These are phyloP conservation scores for Conus betulinus DNA, from an alignment of 1,140 invertebrate genomes.

Conservation along the genomic window DNA sequence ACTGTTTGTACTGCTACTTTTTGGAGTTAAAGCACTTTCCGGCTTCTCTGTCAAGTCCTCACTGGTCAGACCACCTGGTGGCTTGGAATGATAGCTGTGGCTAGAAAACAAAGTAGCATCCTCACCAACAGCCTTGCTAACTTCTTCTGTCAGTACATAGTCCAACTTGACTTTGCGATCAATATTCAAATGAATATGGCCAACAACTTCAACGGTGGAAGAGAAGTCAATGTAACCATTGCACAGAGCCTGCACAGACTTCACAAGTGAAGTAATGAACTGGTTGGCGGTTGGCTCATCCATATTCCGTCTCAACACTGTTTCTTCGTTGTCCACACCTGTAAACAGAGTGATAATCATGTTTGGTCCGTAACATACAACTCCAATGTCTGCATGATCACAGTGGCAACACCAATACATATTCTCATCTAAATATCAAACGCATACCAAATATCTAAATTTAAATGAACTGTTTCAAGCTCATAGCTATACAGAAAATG, in stretches of 20 bases:
- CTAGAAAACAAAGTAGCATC: conserved; percentile 33
- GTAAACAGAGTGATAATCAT: neutral
- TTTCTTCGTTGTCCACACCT: neutral
- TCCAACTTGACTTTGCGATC: conserved; percentile 38
- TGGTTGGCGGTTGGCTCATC: conserved; percentile 39
- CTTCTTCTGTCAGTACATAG: conserved; percentile 44
- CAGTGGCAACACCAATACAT: too few relatives aligned
- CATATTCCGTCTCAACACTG: conserved; percentile 25
- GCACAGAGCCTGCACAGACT: conserved; percentile 38
- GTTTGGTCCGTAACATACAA: too few relatives aligned
- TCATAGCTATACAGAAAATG: too few relatives aligned
- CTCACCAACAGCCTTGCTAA: conserved; percentile 29
- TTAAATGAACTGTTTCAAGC: too few relatives aligned
- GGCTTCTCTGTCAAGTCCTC: neutral
- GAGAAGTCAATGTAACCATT: conserved; percentile 42
- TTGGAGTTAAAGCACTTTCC: neutral
- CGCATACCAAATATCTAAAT: too few relatives aligned
- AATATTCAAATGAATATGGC: conserved; percentile 41
- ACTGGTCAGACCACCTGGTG: conserved; percentile 6
- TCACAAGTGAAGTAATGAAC: conserved; percentile 38
- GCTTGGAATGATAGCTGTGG: conserved; percentile 38
- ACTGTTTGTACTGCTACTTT: neutral
- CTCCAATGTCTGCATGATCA: too few relatives aligned
- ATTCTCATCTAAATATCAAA: too few relatives aligned
- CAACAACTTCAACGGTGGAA: conserved; percentile 42